A percentile compares a stretch with the other conserved stretches of the same genome.
These are phyloP conservation scores for Channallabes apus DNA, from an alignment of 2,797 vertebrate species.

Conservation along the genomic window DNA sequence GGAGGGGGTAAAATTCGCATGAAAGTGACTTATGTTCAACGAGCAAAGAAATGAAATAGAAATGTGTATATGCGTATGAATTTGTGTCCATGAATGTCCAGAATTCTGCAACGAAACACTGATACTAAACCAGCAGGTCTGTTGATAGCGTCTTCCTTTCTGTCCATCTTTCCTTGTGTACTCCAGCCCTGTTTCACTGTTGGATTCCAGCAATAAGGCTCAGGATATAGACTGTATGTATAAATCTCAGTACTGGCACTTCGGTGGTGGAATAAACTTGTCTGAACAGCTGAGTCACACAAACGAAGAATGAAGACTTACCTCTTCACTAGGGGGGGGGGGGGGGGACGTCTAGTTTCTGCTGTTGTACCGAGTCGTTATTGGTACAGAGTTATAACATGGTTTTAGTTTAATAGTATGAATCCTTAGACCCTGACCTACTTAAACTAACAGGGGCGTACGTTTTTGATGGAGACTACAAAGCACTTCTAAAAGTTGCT, in stretches of 20 bases:
- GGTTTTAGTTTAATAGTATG: background rate
- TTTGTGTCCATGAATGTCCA: no score
- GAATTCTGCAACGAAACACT: background rate
- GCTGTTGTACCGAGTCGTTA: background rate
- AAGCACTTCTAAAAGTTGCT: background rate
- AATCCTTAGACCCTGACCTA: background rate
- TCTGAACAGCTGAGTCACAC: slow-evolving; percentile 12
- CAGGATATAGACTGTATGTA: background rate
- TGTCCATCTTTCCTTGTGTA: background rate
- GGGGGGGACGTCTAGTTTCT: no score
- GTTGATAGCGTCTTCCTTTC: background rate
- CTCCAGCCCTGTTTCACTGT: background rate
- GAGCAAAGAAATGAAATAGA: no score
- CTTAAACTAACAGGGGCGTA: background rate
- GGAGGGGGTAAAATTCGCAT: no score
- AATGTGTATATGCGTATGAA: no score
- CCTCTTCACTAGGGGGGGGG: background rate
- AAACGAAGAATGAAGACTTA: background rate
- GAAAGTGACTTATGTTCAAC: no score
- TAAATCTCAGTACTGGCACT: slow-evolving; percentile 5
- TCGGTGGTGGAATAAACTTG: slow-evolving; percentile 19
- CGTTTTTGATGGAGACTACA: background rate
- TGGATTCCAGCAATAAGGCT: background rate
- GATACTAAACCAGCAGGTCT: background rate
- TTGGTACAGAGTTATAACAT: no score